A percentile compares a stretch with the other conserved stretches of the same genome.
Conservation (phyloP, 2,797 vertebrate genomes). For the Sebastes umbrosus region DNA sequence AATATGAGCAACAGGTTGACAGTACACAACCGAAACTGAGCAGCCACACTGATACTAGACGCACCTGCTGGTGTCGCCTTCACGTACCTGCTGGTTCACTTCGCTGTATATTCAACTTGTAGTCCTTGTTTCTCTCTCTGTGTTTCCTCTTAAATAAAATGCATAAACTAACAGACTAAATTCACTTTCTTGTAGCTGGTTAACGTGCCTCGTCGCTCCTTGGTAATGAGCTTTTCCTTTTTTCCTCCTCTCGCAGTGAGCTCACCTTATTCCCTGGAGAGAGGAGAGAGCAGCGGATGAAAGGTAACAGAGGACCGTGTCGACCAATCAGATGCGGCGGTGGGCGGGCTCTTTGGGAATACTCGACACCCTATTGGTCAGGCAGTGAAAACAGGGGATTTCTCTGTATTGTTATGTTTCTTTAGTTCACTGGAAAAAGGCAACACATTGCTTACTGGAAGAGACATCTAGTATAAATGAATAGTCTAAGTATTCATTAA, state of each 20-base stretch:
- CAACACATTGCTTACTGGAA: background rate
- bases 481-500: background rate
- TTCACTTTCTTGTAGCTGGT: background rate
- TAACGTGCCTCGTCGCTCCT: background rate
- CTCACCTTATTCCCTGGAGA: slow-evolving; percentile 49
- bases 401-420: slow-evolving; percentile 11
- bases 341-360: slow-evolving; percentile 50
- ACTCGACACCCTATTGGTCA: slow-evolving; percentile 51
- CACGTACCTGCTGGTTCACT: slow-evolving; percentile 64
- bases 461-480: background rate
- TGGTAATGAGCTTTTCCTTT: slow-evolving; percentile 55
- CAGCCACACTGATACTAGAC: slow-evolving; percentile 44
- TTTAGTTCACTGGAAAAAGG: background rate
- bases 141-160: background rate
- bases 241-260: slow-evolving; percentile 18
- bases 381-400: slow-evolving; percentile 17
- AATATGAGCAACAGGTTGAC: slow-evolving; percentile 11
- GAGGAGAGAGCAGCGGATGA: slow-evolving; percentile 44
- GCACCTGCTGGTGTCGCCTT: slow-evolving; percentile 68
- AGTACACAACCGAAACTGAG: slow-evolving; percentile 72
- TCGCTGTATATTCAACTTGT: background rate
- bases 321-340: slow-evolving; percentile 59
- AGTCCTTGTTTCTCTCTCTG: background rate
- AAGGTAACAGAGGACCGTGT: slow-evolving; percentile 41
- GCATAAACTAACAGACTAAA: background rate